Percentiles rank a stretch among this genome's conserved stretches.
These are phyloP conservation scores for Apis laboriosa DNA, from an alignment of 1,140 invertebrate genomes.

Conservation along the genomic window DNA sequence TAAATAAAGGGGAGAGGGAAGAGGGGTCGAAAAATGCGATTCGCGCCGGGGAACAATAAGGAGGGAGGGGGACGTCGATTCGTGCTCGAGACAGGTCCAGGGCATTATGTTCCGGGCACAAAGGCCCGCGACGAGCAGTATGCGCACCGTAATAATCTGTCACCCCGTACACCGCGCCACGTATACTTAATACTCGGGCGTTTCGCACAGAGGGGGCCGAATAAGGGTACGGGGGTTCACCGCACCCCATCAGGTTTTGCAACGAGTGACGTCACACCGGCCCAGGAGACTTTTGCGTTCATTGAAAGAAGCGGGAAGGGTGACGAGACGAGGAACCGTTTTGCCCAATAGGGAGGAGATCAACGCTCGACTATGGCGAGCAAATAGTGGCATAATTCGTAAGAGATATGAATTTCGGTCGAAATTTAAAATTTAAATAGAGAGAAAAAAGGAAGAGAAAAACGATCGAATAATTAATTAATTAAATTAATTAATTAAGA, in stretches of 20 bases:
- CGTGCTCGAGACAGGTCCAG: constrained; percentile 76
- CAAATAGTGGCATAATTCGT: neutral
- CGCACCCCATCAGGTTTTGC: constrained; percentile 48
- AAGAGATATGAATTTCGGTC: too few relatives aligned
- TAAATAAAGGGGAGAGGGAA: constrained; percentile 52
- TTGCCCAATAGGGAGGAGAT: neutral
- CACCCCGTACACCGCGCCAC: constrained; percentile 58
- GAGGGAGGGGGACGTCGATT: constrained; percentile 63
- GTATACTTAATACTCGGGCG: constrained; percentile 43
- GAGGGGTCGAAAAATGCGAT: constrained; percentile 68
- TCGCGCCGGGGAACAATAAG: constrained; percentile 71
- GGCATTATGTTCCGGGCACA: constrained; percentile 70
- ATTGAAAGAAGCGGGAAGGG: constrained; percentile 17
- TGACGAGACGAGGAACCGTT: constrained; percentile 1
- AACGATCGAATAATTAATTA: too few relatives aligned
- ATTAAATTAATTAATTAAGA: neutral
- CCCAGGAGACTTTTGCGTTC: constrained; percentile 44
- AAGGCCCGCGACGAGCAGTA: constrained; percentile 60
- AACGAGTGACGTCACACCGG: constrained; percentile 49
- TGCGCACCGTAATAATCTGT: constrained; percentile 72
- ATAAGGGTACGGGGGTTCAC: constrained; percentile 20
- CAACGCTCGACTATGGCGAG: neutral
- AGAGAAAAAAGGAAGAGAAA: neutral
- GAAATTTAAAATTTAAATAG: neutral
- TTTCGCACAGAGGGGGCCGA: neutral